These are phyloP conservation scores for Popillia japonica DNA, from an alignment of 1,140 invertebrate species.

Conservation along the genomic window DNA sequence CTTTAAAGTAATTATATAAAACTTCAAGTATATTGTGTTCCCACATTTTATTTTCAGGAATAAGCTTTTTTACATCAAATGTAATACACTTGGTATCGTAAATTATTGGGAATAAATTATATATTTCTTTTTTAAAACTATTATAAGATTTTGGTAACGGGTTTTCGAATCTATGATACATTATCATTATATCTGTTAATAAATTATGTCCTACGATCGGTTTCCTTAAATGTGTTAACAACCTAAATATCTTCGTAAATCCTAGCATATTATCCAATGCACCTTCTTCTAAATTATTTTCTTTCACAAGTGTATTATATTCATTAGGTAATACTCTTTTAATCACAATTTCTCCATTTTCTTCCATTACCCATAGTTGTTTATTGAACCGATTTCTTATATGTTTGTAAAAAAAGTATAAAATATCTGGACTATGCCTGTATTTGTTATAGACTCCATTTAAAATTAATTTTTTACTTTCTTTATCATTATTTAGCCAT, in stretches of 20 bases:
- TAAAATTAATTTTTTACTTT: slow-evolving; percentile 46
- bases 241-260: slow-evolving; percentile 73
- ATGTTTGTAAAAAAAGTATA: slow-evolving; percentile 64
- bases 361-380: slow-evolving; percentile 62
- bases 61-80: slow-evolving; percentile 62
- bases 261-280: slow-evolving; percentile 68
- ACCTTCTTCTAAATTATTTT: slow-evolving; percentile 59
- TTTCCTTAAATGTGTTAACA: slow-evolving; percentile 68
- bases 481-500: slow-evolving; percentile 51
- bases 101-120: slow-evolving; percentile 71
- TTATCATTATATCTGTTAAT: slow-evolving; percentile 73
- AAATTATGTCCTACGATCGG: slow-evolving; percentile 81
- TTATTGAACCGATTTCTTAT: slow-evolving; percentile 65
- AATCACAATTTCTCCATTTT: slow-evolving; percentile 60
- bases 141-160: slow-evolving; percentile 72
- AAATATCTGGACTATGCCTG: slow-evolving; percentile 50
- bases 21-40: slow-evolving; percentile 63
- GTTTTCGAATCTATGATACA: slow-evolving; percentile 76
- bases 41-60: slow-evolving; percentile 64
- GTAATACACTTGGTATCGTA: slow-evolving; percentile 79
- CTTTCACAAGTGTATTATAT: slow-evolving; percentile 51
- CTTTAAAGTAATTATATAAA: slow-evolving; percentile 68
- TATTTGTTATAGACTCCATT: slow-evolving; percentile 43
- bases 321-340: slow-evolving; percentile 56
- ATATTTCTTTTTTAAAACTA: slow-evolving; percentile 71